A percentile compares a stretch with the other conserved stretches of the same genome.
Evolutionary conservation across 2,797 vertebrate genomes (phyloP).

Genomic region (Sebastes steindachneri): DNA sequence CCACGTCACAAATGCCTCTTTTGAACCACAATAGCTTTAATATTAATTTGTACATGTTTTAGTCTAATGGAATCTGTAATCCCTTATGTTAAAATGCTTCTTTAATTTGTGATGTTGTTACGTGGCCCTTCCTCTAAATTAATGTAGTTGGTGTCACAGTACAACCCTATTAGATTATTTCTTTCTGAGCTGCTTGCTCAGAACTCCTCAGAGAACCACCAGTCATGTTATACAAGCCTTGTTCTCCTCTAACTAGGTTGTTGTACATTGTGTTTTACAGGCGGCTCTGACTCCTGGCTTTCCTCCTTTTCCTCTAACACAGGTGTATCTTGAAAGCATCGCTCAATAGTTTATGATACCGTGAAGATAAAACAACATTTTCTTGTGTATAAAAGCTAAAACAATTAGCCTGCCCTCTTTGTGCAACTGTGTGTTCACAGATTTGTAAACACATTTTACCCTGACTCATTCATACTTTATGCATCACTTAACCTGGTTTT

Average conservation of each 20-base stretch:
- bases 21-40: neutral
- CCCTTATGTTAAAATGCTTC: constrained; percentile 3
- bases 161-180: constrained; percentile 64
- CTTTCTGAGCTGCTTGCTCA: constrained; percentile 51
- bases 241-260: constrained; percentile 62
- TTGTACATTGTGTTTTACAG: constrained; percentile 62
- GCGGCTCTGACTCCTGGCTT: constrained; percentile 9
- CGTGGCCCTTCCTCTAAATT: constrained; percentile 16
- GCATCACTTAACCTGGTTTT: constrained; percentile 60
- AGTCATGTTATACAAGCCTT: constrained; percentile 68
- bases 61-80: neutral
- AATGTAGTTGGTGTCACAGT: constrained; percentile 35
- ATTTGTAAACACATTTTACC: constrained; percentile 40
- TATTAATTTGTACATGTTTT: constrained; percentile 12
- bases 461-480: constrained; percentile 50
- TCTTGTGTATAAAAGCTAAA: constrained; percentile 12
- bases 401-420: constrained; percentile 30
- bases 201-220: constrained; percentile 61
- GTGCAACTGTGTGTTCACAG: constrained; percentile 22
- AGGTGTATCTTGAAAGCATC: neutral
- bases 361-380: neutral
- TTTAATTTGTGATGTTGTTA: constrained; percentile 45
- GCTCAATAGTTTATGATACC: constrained; percentile 11
- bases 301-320: neutral
- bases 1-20: neutral